These are phyloP conservation scores for Teleopsis dalmanni DNA, from an alignment of 1,140 invertebrate genomes.

Conservation along the genomic window DNA sequence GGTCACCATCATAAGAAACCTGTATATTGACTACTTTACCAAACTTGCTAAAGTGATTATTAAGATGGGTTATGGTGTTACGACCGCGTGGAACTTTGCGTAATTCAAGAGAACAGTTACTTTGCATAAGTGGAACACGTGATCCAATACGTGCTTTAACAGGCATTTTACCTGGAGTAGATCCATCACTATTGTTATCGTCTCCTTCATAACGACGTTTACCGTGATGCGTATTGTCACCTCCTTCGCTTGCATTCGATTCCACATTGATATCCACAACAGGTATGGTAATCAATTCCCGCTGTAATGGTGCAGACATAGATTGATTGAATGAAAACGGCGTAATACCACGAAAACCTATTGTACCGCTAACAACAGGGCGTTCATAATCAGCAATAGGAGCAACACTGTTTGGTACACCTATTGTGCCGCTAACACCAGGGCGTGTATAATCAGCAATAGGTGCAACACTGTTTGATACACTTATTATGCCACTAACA, in stretches of 20 bases:
- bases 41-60: conserved; percentile 93
- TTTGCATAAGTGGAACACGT: conserved; percentile 34
- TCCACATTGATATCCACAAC: conserved; percentile 53
- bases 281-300: conserved; percentile 58
- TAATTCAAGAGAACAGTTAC: conserved; percentile 78
- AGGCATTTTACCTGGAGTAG: conserved; percentile 39
- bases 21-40: conserved; percentile 92
- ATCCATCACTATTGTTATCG: conserved; percentile 39
- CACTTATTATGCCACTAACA: too few species aligned
- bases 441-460: neutral
- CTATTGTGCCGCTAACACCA: conserved; percentile 17
- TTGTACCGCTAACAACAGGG: too few species aligned
- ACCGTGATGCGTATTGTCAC: conserved; percentile 19
- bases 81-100: conserved; percentile 83
- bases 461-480: too few species aligned
- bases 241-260: conserved; percentile 20
- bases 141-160: conserved; percentile 54
- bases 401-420: too few species aligned
- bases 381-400: too few species aligned
- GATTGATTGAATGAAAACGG: conserved; percentile 38
- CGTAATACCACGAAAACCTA: too few species aligned
- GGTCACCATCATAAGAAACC: conserved; percentile 82
- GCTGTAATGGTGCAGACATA: conserved; percentile 43
- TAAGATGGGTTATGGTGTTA: conserved; percentile 90
- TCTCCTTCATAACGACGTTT: conserved; percentile 41